Percentiles rank a stretch among this genome's conserved stretches.
phyloP scores from a whole-genome alignment of 92 coral and sea anemone species.

The Palythoa grandis region DNA sequence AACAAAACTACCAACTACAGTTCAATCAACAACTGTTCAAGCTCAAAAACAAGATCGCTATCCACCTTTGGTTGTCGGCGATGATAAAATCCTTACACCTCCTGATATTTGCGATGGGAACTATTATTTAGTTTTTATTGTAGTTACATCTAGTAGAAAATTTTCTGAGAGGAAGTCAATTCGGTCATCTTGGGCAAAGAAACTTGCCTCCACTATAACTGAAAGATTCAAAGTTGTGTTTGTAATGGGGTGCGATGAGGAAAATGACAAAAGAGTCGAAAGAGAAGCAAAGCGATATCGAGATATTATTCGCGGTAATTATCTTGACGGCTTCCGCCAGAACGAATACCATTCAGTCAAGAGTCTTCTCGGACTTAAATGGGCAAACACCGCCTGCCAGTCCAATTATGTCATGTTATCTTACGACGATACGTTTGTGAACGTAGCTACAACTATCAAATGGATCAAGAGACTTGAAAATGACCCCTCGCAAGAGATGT shows the following conservation, averaged over 20 bases:
- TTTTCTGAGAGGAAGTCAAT: slow-evolving; percentile 81
- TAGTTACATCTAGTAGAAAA: slow-evolving; percentile 66
- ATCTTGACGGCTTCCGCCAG: slow-evolving; percentile 67
- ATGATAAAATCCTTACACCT: slow-evolving; percentile 63
- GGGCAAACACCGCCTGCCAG: slow-evolving; percentile 68
- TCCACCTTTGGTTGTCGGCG: slow-evolving; percentile 57
- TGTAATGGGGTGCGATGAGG: slow-evolving; percentile 79
- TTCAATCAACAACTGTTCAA: slow-evolving; percentile 7
- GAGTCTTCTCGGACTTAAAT: slow-evolving; percentile 71
- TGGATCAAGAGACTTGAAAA: slow-evolving; percentile 55
- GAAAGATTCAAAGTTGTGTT: slow-evolving; percentile 63
- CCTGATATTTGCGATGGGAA: slow-evolving; percentile 41
- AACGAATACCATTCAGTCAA: slow-evolving; percentile 79
- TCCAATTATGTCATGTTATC: slow-evolving; percentile 69
- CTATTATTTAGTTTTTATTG: slow-evolving; percentile 62
- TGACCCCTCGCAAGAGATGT: not conserved
- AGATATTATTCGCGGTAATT: slow-evolving; percentile 79
- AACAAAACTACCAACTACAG: not conserved
- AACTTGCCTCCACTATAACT: slow-evolving; percentile 10
- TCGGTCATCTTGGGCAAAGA: slow-evolving; percentile 81
- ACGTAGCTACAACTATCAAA: slow-evolving; percentile 58
- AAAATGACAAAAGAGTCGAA: slow-evolving; percentile 66
- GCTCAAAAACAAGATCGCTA: slow-evolving; percentile 57
- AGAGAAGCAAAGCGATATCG: slow-evolving; percentile 62
- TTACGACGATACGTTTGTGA: slow-evolving; percentile 73